A percentile compares a stretch with the other conserved stretches of the same genome.
Evolutionary conservation across 2,113 vertebrate species (phyloP).

Genomic region (Rhinopomastus cyanomelas): DNA sequence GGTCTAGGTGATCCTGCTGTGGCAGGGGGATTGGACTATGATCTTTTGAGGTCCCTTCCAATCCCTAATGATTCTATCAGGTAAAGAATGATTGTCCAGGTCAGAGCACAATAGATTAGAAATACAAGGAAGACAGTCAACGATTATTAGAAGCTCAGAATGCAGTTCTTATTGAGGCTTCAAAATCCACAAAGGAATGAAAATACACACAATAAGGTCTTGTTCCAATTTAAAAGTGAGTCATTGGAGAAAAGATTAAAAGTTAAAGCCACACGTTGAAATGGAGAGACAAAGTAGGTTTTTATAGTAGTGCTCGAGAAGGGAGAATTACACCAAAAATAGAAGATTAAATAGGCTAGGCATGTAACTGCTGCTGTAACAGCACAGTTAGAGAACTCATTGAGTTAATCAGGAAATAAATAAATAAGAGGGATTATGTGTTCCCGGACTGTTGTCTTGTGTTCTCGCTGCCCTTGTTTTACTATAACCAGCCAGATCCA

Average conservation of each 20-base stretch:
- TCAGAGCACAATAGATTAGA: background rate
- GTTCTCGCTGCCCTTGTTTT: background rate
- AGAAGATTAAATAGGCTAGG: background rate
- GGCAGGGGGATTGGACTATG: no score
- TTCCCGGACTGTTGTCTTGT: background rate
- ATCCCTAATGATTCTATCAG: no score
- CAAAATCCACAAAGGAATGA: background rate
- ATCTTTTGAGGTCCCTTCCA: no score
- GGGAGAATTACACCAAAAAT: background rate
- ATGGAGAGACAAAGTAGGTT: background rate
- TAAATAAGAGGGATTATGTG: fast-evolving
- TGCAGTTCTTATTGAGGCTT: background rate
- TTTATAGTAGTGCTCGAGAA: background rate
- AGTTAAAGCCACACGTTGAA: background rate
- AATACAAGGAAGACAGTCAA: background rate
- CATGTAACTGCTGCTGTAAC: background rate
- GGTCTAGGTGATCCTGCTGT: no score
- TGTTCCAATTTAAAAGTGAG: background rate
- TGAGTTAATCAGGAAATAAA: background rate
- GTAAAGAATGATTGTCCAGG: background rate
- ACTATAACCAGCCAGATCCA: background rate
- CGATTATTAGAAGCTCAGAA: background rate
- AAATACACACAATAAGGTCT: background rate
- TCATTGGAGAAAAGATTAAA: background rate
- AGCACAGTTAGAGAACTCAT: background rate